Evolutionary conservation across 2,113 vertebrate species (phyloP).

Genomic region (Myodes glareolus): DNA sequence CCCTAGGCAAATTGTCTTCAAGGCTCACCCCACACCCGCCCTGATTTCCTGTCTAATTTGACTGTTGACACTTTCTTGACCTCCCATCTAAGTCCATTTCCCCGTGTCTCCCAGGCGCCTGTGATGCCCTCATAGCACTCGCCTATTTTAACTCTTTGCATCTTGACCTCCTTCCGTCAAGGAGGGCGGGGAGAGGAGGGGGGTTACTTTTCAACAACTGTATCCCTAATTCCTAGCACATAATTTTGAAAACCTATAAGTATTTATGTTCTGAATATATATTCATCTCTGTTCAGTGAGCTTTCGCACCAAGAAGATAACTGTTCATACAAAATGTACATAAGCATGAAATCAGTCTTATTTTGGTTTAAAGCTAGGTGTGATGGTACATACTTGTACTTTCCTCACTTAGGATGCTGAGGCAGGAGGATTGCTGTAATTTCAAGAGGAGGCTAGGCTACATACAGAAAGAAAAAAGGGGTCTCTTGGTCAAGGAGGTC

Average conservation of each 20-base stretch:
- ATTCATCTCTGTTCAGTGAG: slow-evolving; percentile 6
- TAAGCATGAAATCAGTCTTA: not conserved
- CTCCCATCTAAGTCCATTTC: not conserved
- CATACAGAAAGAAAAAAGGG: not conserved
- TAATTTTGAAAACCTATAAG: not conserved
- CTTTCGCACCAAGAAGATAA: not conserved
- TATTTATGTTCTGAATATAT: slow-evolving; percentile 26
- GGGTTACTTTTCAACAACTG: not conserved
- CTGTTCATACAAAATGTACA: not conserved
- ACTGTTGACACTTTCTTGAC: not conserved
- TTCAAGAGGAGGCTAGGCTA: not conserved
- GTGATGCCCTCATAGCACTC: not conserved
- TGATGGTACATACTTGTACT: not conserved
- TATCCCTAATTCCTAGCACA: not conserved
- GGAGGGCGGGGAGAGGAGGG: not conserved
- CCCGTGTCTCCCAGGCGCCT: not conserved
- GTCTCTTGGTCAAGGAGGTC: not conserved
- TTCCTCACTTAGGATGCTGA: not conserved
- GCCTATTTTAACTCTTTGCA: slow-evolving; percentile 17
- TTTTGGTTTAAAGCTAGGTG: not conserved
- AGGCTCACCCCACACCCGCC: not conserved
- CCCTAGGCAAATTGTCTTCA: not conserved
- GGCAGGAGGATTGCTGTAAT: not conserved
- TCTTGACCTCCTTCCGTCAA: not conserved
- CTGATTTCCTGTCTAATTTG: not conserved